A percentile compares a stretch with the other conserved stretches of the same genome.
Evolutionary conservation across 1,140 invertebrate species (phyloP).

Genomic region (Drosophila teissieri): DNA sequence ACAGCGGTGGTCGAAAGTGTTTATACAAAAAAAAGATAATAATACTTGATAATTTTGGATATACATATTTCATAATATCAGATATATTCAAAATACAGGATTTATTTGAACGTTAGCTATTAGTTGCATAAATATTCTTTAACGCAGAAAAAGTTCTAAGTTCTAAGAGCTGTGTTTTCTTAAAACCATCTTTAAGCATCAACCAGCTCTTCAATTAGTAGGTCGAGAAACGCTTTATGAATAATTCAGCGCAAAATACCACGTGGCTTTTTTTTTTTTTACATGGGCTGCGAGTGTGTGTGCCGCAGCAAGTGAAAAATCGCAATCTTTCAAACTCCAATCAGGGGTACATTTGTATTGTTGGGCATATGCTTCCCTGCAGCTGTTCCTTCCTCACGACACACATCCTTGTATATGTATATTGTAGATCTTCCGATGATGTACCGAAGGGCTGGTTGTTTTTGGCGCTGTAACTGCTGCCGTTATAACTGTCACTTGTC

Average conservation of each 20-base stretch:
- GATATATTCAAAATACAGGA: too few species aligned
- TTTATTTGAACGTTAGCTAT: too few species aligned
- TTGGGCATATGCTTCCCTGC: constrained; percentile 46
- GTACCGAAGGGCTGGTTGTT: constrained; percentile 48
- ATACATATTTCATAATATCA: too few species aligned
- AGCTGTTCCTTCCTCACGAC: constrained; percentile 29
- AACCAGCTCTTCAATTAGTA: not conserved
- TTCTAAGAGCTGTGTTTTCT: too few species aligned
- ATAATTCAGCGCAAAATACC: constrained; percentile 56
- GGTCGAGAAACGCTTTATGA: constrained; percentile 29
- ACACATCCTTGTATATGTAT: not conserved
- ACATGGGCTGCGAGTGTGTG: constrained; percentile 3
- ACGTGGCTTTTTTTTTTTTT: constrained; percentile 14
- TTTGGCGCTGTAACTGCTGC: constrained; percentile 39
- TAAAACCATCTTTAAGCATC: not conserved
- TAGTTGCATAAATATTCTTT: too few species aligned
- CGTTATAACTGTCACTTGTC: constrained; percentile 61
- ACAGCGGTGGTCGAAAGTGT: too few species aligned
- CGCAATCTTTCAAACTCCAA: constrained; percentile 65
- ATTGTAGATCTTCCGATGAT: constrained; percentile 29
- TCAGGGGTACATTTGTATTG: constrained; percentile 80
- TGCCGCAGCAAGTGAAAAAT: constrained; percentile 41
- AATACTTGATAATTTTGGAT: too few species aligned
- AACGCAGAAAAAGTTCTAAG: too few species aligned
- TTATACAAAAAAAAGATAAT: too few species aligned